A percentile compares a stretch with the other conserved stretches of the same genome.
Evolutionary conservation across 2,113 vertebrate genomes (phyloP).

Genomic region (Odontophorus gujanensis): DNA sequence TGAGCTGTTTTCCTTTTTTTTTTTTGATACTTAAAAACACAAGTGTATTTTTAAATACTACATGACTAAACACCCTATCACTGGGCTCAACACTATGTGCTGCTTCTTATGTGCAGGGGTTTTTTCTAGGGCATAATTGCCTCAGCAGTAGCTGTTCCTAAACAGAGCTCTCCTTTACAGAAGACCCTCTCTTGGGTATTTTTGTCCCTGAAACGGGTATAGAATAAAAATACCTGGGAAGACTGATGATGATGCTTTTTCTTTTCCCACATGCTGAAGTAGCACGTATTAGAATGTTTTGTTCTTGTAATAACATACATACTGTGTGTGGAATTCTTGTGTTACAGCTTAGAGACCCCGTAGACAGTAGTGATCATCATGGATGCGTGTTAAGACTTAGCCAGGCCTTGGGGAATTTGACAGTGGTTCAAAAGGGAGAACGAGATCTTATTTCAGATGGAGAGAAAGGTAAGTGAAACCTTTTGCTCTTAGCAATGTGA

Average conservation of each 20-base stretch:
- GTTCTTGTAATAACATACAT: slow-evolving; percentile 4
- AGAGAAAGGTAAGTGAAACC: slow-evolving; percentile 83
- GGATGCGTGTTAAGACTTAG: slow-evolving; percentile 88
- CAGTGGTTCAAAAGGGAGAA: slow-evolving; percentile 92
- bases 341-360: slow-evolving; percentile 84
- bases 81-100: neutral
- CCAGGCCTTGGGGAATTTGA: slow-evolving; percentile 92
- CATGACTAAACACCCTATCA: neutral
- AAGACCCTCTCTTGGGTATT: neutral
- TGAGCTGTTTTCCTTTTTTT: slow-evolving; percentile 72
- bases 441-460: slow-evolving; percentile 93
- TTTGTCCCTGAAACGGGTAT: neutral
- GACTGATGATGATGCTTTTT: neutral
- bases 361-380: slow-evolving; percentile 83
- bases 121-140: neutral
- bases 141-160: neutral
- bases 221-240: neutral
- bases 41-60: neutral
- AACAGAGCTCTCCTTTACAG: neutral
- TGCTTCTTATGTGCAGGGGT: neutral
- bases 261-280: neutral
- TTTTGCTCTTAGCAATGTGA: neutral
- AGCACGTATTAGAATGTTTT: neutral
- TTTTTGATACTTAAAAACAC: neutral
- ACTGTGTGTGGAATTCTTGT: slow-evolving; percentile 58